Evolutionary conservation across 1,140 invertebrate genomes (phyloP), one percentile per base, ranked within the genome.

Genomic region (Caenorhabditis elegans): DNA sequence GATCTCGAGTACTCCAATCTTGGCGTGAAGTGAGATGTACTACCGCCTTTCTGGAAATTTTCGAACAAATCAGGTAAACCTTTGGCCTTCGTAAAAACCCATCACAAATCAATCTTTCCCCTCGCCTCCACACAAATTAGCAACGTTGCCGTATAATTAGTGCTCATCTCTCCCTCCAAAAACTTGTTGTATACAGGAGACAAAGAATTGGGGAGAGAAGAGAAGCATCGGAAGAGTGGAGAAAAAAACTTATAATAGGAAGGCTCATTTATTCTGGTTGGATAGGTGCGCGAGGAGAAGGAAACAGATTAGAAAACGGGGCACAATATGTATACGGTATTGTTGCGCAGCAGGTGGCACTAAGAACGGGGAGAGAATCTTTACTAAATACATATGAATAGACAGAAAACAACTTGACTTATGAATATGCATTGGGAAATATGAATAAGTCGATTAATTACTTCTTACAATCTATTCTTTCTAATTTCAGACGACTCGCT

Each of bases 201-300:
- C 55, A 60, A 60, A 70, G 51, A 55, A 39, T 31, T 6, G 60
- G 34, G 6, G 15, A 43, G 39, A 6, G 34, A 39, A 22, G 60
- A 43, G 60, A 70, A 43, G 60, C 19, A 19, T 70, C 10, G n/a
- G 60, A 70, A 60, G 53, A 15, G n/a, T n/a, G n/a, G 15, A 26
- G 8, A 26, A 60, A 70, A 70, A 70, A 70, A 70, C 60, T 70
- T 70, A 43, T 43, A 43, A 70, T 43, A 70, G 60, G 60, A 70
- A 70, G 60, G 60, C 60, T 70, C 60, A 70, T 70, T 70, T 70
- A 70, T 70, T 70, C 60, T 70, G 60, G 60, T 70, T 70, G 60
- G 60, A 39, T 70, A 70, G 60, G 60, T 70, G 60, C 60, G 60
- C 55, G 55, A 60, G 55, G 55, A 34, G n/a, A 43, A 15, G n/a